Base-by-base conservation (phyloP, 2,888 invertebrate species). In the Chelonus formosanus region DNA sequence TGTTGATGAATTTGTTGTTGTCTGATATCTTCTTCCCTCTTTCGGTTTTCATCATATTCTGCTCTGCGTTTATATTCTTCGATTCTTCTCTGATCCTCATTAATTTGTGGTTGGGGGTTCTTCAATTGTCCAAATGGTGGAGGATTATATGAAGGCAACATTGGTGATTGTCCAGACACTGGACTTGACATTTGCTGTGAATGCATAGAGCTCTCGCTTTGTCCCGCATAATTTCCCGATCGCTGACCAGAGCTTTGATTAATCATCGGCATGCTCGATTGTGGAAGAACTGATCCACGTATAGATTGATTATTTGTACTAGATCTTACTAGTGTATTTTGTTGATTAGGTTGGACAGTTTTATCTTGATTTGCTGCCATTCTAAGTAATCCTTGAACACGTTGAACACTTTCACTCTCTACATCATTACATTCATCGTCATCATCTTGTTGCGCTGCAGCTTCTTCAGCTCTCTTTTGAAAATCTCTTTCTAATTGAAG, bases 401-500 rank as follows among this genome's bases (percentile, higher is more conserved):
- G 79, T 68, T 85, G 82, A 3, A 74, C 73, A 69, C 86, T 87
- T 62, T 85, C 84, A 61, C 84, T 80, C 73, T 85, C 85, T 71
- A 85, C 80, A 59, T 80, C 84, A 61, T 80, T 82, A 56, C 79
- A 80, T 63, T 83, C 87, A 56, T 87, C 87, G 69, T 90, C 91
- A 59, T 92, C 92, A 63, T 91, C 91, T 75, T 90, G 92, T 70
- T 89, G 89, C 72, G 87, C 89, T 65, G 88, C 89, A 43, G 88
- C 88, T 84, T 95, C 94, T 79, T 92, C 91, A 3, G 96, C 96
- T 56, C 97, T 87, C 58, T 95, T 89, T 81, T 97, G 96, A 83
- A 98, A 98, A 85, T 98, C 97, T 68, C 94, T 88, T 81, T 98
- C 97, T n/a, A 97, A 86, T 71, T 93, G 91, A 64, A 98, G 86